Conservation (phyloP, 2,113 vertebrate genomes). For the Sinocyclocheilus maitianheensis region DNA sequence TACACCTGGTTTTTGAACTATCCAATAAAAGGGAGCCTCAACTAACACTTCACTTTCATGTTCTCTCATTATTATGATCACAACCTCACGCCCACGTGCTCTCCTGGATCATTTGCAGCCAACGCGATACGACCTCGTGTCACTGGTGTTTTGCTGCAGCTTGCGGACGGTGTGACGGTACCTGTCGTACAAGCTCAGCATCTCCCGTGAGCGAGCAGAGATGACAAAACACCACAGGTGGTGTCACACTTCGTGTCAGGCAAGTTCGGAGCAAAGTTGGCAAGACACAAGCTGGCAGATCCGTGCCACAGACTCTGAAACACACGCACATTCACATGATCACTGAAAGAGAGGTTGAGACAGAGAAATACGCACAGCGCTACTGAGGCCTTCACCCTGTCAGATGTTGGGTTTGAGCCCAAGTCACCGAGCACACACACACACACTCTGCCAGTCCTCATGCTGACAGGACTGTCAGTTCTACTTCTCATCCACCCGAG, state of each 20-base stretch:
- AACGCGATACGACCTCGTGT: background rate
- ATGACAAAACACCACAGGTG: constrained; percentile 74
- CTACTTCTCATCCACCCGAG: background rate
- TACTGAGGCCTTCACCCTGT: constrained; percentile 38
- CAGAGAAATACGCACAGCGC: background rate
- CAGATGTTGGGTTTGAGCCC: constrained; percentile 28
- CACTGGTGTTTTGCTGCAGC: constrained; percentile 46
- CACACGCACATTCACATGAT: constrained; percentile 7
- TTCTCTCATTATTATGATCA: background rate
- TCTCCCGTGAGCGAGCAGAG: constrained; percentile 57
- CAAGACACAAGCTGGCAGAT: constrained; percentile 72
- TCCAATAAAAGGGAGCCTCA: background rate
- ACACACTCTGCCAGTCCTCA: constrained; percentile 9
- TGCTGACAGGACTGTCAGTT: constrained; percentile 24
- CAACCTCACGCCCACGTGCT: background rate
- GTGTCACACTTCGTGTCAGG: constrained; percentile 71
- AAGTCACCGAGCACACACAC: constrained; percentile 5
- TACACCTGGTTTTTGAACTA: background rate
- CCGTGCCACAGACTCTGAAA: constrained; percentile 53
- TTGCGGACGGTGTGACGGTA: constrained; percentile 61
- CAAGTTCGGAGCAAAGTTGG: constrained; percentile 68
- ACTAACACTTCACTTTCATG: background rate
- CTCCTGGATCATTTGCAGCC: background rate
- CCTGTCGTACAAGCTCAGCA: constrained; percentile 66
- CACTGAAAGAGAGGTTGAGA: constrained; percentile 9